Evolutionary conservation across 2,113 vertebrate species (phyloP), one percentile per base, ranked within the genome.

Genomic region (Rana temporaria): DNA sequence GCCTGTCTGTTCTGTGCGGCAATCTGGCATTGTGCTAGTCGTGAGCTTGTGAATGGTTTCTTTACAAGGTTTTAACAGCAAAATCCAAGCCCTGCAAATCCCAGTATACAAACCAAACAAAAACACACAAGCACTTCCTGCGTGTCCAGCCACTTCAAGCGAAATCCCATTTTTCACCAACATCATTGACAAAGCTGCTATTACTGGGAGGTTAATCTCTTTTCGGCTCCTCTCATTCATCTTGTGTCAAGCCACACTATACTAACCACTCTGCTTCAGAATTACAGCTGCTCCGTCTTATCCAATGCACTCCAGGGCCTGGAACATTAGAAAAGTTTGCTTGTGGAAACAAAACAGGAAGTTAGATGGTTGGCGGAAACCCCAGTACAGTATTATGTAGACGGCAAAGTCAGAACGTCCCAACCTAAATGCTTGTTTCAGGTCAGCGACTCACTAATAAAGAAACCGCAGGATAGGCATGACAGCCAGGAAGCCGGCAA

Each of bases 141-240:
- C 22, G 42, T 38, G 67, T 52, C 67, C 14, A 20, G 9, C 34
- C 67, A 8, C 48, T 71, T 17, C 48, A 48, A 42, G 67, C 67
- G 22, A 56, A 72, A 56, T 72, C 15, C 52, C 3, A 56, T 72
- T 72, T 72, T 72, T 55, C 52, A 55, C 22, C 1, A 53, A 22
- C 26, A 30, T 30, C 17, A 3, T 15, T 32, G 24, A 57, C 70
- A 72, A 56, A 57, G 70, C 70, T 32, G 19, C 70, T 19, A 73
- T 73, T 73, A 57, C 52, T 32, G 4, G 16, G 24, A 57, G 70
- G 52, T 32, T 73, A 73, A 73, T 73, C 70, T 73, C 53, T n/a
- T 24, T 15, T 73, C 52, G 24, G 52, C 53, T 32, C 56, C 70
- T 57, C 70, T 57, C 52, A 57, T 72, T 72, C 52, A 72, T 72